A percentile compares a stretch with the other conserved stretches of the same genome.
Conservation (phyloP, 1,140 invertebrate species). For the Physella acuta region DNA sequence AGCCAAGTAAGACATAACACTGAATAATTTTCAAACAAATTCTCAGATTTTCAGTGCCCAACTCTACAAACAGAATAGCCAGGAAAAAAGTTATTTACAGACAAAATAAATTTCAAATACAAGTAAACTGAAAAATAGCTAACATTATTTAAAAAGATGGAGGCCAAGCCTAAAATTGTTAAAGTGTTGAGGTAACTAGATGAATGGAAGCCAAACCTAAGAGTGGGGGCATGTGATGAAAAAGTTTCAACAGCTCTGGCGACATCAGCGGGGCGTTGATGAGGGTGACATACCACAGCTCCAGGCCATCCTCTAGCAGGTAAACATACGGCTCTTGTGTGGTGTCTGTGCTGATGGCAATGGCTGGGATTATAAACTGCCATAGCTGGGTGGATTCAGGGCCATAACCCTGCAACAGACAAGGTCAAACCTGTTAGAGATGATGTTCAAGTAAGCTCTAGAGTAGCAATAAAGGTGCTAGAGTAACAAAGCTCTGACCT, state of each 20-base stretch:
- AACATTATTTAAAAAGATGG: too few relatives aligned
- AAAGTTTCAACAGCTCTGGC: conserved; percentile 69
- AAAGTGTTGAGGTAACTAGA: too few relatives aligned
- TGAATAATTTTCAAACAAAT: conserved; percentile 78
- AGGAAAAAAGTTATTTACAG: too few relatives aligned
- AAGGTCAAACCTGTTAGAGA: too few relatives aligned
- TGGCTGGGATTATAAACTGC: conserved; percentile 74
- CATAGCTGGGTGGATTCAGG: conserved; percentile 64
- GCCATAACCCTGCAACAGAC: conserved; percentile 66
- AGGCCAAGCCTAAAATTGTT: too few relatives aligned
- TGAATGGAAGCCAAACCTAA: too few relatives aligned
- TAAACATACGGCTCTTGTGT: conserved; percentile 81
- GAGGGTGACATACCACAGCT: conserved; percentile 83
- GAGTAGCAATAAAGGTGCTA: too few relatives aligned
- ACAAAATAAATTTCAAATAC: too few relatives aligned
- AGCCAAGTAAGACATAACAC: conserved; percentile 80
- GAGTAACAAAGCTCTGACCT: too few relatives aligned
- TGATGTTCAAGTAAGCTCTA: too few relatives aligned
- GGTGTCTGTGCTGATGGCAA: conserved; percentile 76
- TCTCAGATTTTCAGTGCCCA: conserved; percentile 77
- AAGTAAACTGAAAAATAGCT: too few relatives aligned
- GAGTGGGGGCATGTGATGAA: conserved; percentile 75
- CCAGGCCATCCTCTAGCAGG: conserved; percentile 86
- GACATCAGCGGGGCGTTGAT: conserved; percentile 69
- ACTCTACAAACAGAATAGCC: too few relatives aligned